Conservation (phyloP, 2,797 vertebrate genomes). For the Muscicapa striata region DNA sequence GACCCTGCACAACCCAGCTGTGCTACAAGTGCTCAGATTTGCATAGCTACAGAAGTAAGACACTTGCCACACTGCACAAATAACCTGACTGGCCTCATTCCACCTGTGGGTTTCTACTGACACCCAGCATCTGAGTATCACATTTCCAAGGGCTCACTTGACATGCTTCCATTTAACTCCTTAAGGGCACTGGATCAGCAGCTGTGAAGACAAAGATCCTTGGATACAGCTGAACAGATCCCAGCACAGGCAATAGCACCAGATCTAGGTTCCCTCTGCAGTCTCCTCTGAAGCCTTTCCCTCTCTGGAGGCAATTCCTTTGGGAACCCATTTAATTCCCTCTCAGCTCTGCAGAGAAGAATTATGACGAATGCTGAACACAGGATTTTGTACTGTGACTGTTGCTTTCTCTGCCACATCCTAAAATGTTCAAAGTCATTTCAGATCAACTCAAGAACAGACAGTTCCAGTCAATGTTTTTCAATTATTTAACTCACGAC, state of each 20-base stretch:
- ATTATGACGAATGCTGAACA: background rate
- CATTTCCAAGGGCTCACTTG: background rate
- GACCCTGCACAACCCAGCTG: background rate
- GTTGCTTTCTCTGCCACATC: background rate
- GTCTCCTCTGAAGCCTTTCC: background rate
- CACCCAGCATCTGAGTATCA: background rate
- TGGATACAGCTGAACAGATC: background rate
- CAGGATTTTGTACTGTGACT: background rate
- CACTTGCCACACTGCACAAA: rapidly evolving
- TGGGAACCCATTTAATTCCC: background rate
- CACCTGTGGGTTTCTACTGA: background rate
- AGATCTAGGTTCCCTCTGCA: background rate
- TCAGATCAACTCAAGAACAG: background rate
- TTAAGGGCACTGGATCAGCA: background rate
- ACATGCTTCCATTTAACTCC: constrained; percentile 12
- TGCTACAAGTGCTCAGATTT: background rate
- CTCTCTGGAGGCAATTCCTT: background rate
- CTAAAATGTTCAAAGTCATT: background rate
- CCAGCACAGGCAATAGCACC: background rate
- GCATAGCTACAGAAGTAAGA: background rate
- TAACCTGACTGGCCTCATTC: background rate
- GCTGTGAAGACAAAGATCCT: background rate
- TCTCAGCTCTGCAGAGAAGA: background rate
- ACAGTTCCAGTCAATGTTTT: background rate
- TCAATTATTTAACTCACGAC: background rate